These are phyloP conservation scores for Promerops cafer DNA, from an alignment of 2,113 vertebrate genomes.

Conservation along the genomic window DNA sequence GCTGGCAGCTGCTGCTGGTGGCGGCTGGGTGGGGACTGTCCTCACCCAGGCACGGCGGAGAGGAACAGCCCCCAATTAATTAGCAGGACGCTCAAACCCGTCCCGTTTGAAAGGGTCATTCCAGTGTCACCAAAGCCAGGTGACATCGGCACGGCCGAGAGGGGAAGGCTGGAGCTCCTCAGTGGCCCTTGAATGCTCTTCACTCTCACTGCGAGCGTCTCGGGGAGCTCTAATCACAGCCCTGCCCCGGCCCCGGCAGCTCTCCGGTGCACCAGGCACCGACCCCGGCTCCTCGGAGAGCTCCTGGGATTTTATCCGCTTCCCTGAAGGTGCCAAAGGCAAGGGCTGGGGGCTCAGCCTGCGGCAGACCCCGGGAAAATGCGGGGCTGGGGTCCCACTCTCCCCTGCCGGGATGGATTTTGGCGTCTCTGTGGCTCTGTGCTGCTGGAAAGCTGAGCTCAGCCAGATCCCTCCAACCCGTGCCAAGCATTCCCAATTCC, in stretches of 20 bases:
- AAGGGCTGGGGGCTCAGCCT: background rate
- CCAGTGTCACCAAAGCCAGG: background rate
- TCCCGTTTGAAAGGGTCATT: background rate
- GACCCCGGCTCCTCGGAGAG: background rate
- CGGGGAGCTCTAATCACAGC: background rate
- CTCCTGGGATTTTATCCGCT: background rate
- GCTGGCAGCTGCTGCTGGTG: background rate
- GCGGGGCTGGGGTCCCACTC: accelerated
- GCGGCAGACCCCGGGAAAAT: background rate
- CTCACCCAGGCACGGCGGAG: background rate
- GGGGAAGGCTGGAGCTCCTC: background rate
- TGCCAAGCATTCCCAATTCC: background rate
- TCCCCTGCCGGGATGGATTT: accelerated
- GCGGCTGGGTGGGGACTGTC: background rate
- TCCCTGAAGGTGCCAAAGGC: background rate
- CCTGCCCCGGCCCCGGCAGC: background rate
- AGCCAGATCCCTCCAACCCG: background rate
- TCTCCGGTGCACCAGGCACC: background rate
- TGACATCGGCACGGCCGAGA: background rate
- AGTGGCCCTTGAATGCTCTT: background rate
- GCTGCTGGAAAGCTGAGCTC: background rate
- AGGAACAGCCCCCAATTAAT: background rate
- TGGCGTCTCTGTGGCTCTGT: background rate
- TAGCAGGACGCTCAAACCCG: background rate
- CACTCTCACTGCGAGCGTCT: background rate